phyloP scores from a whole-genome alignment of 2,888 invertebrate genomes.

The Liodrosophila aerea region DNA sequence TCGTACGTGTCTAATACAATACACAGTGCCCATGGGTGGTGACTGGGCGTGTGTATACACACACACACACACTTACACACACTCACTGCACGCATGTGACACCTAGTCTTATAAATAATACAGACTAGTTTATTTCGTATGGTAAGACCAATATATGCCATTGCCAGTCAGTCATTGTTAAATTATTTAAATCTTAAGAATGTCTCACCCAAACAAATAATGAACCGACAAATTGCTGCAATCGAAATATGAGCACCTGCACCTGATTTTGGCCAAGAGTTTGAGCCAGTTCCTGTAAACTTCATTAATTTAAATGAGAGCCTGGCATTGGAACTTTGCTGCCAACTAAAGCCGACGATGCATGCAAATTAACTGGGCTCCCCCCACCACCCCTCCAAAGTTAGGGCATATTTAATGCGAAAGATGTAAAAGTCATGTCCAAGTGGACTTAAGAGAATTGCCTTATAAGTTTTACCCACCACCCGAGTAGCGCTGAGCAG shows the following conservation, averaged over 20 bases:
- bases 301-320: conserved; percentile 65
- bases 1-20: conserved; percentile 44
- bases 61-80: neutral
- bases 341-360: conserved; percentile 37
- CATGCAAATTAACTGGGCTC: conserved; percentile 44
- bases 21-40: neutral
- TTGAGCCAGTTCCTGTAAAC: conserved; percentile 50
- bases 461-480: neutral
- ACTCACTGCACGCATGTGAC: conserved; percentile 36
- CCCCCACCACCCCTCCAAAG: conserved; percentile 7
- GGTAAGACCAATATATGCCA: conserved; percentile 22
- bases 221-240: conserved; percentile 7
- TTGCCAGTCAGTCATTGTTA: conserved; percentile 60
- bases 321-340: conserved; percentile 37
- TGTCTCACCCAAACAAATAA: conserved; percentile 50
- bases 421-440: conserved; percentile 5
- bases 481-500: neutral
- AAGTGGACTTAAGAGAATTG: conserved; percentile 9
- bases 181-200: conserved; percentile 67
- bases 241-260: conserved; percentile 4
- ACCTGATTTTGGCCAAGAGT: conserved; percentile 16
- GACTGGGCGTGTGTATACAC: conserved; percentile 1
- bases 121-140: conserved; percentile 46
- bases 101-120: conserved; percentile 64
- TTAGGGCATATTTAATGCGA: conserved; percentile 23